These are phyloP conservation scores for Yponomeuta plumbellus DNA, from an alignment of 2,888 invertebrate genomes.

Conservation along the genomic window DNA sequence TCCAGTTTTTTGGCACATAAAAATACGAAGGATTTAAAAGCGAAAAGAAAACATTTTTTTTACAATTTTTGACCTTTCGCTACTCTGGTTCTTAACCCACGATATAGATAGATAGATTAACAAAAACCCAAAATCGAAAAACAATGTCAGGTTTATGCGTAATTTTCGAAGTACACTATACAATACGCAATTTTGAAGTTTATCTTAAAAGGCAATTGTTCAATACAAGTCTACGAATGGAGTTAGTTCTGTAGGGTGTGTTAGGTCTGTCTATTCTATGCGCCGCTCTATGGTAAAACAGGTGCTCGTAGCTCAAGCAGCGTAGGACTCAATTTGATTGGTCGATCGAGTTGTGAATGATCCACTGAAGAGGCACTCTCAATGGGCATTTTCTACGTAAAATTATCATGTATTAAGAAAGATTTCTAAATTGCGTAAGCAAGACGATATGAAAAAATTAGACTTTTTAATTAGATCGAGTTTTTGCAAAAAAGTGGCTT, in stretches of 20 bases:
- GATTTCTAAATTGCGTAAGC: constrained; percentile 21
- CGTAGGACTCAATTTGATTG: constrained; percentile 32
- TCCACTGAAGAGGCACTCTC: constrained; percentile 24
- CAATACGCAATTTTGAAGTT: too few species aligned
- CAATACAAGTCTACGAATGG: too few species aligned
- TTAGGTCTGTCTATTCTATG: constrained; percentile 27
- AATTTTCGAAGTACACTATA: too few species aligned
- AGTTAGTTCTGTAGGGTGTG: background rate
- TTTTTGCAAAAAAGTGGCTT: background rate
- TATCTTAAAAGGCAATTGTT: too few species aligned
- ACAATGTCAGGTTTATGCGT: too few species aligned
- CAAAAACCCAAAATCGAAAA: too few species aligned
- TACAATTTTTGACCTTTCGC: too few species aligned
- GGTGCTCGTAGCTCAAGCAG: constrained; percentile 24
- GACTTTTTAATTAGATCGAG: constrained; percentile 1
- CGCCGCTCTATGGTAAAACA: constrained; percentile 18
- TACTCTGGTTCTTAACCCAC: too few species aligned
- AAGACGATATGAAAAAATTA: background rate
- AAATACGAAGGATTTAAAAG: too few species aligned
- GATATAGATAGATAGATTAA: too few species aligned
- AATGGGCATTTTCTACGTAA: constrained; percentile 39
- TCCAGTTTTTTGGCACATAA: too few species aligned
- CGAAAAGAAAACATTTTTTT: too few species aligned
- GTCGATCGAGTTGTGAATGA: constrained; percentile 35
- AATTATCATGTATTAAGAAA: constrained; percentile 42